A percentile compares a stretch with the other conserved stretches of the same genome.
Evolutionary conservation across 37 sponge, comb jelly and placozoan species (phyloP).

Genomic region (Theonella swinhoei): DNA sequence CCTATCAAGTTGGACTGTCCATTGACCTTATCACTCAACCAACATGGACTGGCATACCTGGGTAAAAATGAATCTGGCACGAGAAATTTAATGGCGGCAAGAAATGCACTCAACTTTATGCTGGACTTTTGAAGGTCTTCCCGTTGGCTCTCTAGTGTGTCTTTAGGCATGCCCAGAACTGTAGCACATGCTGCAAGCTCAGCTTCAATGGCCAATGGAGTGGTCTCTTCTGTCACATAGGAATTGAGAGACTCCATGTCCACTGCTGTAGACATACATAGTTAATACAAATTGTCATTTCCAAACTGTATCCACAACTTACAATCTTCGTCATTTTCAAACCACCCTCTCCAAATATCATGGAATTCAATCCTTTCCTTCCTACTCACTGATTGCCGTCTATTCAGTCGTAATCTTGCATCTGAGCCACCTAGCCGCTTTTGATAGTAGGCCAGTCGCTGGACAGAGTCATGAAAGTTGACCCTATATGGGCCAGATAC

Average conservation of each 20-base stretch:
- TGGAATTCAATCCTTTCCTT: background rate
- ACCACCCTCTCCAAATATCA: background rate
- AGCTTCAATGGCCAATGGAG: background rate
- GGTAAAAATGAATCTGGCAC: slow-evolving; percentile 30
- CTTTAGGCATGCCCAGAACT: background rate
- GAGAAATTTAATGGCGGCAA: background rate
- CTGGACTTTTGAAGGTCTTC: slow-evolving; percentile 10
- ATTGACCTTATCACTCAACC: background rate
- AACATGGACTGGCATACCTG: background rate
- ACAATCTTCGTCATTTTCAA: background rate
- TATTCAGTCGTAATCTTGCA: background rate
- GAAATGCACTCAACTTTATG: slow-evolving; percentile 10
- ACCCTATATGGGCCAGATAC: too few species aligned
- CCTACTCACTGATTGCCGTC: too few species aligned
- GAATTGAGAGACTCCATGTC: background rate
- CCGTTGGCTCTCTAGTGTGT: background rate
- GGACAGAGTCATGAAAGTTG: background rate
- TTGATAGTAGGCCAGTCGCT: background rate
- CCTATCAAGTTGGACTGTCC: background rate
- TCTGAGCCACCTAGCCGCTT: background rate
- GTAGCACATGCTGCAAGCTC: background rate
- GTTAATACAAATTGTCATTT: too few species aligned
- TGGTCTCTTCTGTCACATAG: background rate
- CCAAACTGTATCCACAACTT: too few species aligned
- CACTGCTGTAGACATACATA: background rate